Evolutionary conservation across 2,888 invertebrate genomes (phyloP).

Genomic region (Isotomurus palustris): DNA sequence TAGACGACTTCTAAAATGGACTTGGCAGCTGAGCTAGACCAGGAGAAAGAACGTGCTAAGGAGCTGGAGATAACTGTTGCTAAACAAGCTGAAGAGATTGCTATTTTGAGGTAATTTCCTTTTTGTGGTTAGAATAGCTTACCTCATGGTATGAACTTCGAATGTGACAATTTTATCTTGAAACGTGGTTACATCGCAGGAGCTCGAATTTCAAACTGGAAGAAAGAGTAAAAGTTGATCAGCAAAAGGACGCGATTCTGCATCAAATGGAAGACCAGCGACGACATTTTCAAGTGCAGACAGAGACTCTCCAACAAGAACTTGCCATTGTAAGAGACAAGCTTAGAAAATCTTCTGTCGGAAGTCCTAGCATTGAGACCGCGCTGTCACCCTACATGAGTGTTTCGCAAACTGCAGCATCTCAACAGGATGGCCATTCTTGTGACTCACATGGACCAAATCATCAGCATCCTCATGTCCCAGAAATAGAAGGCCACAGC

Average conservation of each 20-base stretch:
- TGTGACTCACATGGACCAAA: too few species aligned
- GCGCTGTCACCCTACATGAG: too few species aligned
- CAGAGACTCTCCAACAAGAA: slow-evolving; percentile 30
- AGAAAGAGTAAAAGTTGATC: slow-evolving; percentile 25
- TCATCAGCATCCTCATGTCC: too few species aligned
- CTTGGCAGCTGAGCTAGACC: slow-evolving; percentile 39
- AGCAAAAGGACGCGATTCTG: slow-evolving; percentile 27
- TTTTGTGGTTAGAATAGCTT: too few species aligned
- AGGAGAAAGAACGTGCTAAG: slow-evolving; percentile 37
- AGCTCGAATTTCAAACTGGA: slow-evolving; percentile 14
- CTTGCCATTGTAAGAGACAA: slow-evolving; percentile 8
- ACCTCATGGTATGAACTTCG: too few species aligned
- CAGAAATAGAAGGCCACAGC: too few species aligned
- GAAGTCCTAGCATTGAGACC: not conserved
- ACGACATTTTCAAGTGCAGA: slow-evolving; percentile 27
- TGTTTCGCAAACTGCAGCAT: too few species aligned
- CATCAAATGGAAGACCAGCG: slow-evolving; percentile 33
- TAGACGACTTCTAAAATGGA: slow-evolving; percentile 44
- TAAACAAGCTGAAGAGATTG: slow-evolving; percentile 27
- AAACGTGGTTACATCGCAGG: not conserved
- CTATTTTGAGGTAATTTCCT: slow-evolving; percentile 25
- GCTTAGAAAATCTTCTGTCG: not conserved
- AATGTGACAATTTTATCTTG: not conserved
- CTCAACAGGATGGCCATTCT: too few species aligned
- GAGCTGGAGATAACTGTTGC: slow-evolving; percentile 19